Conservation (phyloP, 1,140 invertebrate genomes). For the Spodoptera litura region DNA sequence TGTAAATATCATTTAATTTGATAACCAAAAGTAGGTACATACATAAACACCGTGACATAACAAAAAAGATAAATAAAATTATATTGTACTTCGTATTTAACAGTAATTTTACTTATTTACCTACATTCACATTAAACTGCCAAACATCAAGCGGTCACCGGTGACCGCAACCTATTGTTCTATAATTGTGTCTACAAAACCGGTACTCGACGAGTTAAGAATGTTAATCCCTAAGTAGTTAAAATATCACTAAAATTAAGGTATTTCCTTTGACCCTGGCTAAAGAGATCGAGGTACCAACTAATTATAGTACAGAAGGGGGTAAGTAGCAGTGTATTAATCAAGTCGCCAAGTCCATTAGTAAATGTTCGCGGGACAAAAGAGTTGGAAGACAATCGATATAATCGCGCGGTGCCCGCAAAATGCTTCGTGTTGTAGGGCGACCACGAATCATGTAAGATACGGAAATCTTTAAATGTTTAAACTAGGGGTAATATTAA, state of each 20-base stretch:
- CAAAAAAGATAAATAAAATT: no score
- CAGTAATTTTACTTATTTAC: no score
- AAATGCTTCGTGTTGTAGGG: conserved; percentile 58
- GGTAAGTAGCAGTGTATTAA: conserved; percentile 60
- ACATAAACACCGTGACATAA: no score
- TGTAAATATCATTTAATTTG: no score
- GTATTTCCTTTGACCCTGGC: not conserved
- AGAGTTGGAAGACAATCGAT: conserved; percentile 69
- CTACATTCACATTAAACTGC: no score
- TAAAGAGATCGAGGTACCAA: conserved; percentile 14
- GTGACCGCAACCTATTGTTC: no score
- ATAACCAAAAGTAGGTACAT: no score
- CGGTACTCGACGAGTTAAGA: no score
- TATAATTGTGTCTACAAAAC: no score
- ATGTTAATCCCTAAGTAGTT: not conserved
- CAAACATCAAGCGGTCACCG: no score
- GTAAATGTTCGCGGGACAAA: conserved; percentile 58
- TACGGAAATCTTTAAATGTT: not conserved
- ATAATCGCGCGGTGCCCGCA: conserved; percentile 57
- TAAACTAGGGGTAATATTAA: no score
- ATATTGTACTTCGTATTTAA: no score
- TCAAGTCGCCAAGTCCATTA: conserved; percentile 68
- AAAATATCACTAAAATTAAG: conserved; percentile 1
- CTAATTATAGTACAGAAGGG: conserved; percentile 60
- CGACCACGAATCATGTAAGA: conserved; percentile 11